Evolutionary conservation across 2,888 invertebrate genomes (phyloP), one percentile per base, ranked within the genome.

Genomic region (Drosophila pseudotalamancana): DNA sequence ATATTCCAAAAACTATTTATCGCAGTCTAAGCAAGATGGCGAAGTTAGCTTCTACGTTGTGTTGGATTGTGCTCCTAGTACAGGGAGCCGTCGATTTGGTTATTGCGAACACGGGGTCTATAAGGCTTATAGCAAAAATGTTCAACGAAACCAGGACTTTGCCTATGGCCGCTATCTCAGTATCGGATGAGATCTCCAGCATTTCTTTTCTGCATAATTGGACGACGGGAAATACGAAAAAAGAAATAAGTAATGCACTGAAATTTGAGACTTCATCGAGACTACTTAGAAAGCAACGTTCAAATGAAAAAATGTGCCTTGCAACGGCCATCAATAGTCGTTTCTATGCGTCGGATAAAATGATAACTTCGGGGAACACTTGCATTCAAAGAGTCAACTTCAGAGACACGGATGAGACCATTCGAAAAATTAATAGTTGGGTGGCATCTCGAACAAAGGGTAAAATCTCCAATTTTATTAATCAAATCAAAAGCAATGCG

Each of bases 401-500:
- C n/a, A n/a, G n/a, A n/a, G 1, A 19, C 12, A 1, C 12, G 8
- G 1, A 0, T 4, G n/a, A 0, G 0, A 4, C 27, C n/a, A 0
- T 4, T n/a, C n/a, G 8, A 1, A 4, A 0, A 18, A 27, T 43
- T 0, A 43, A 43, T 6, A 4, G 4, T n/a, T 43, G 43, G 43
- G 8, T 19, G 1, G 5, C 19, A 1, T 0, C 0, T 1, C 0
- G 0, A 2, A 27, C 42, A 0, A 4, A 27, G 0, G n/a, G 1
- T 2, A 18, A 4, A 18, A 6, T 27, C 3, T 4, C 0, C 0
- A 2, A 0, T 0, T 6, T 18, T 3, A 1, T 43, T 0, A 0
- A 8, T 1, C 0, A n/a, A 0, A 1, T 25, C 0, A 0, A 6
- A 1, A 1, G 0, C 4, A 1, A 18, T 8, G 8, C 6, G n/a